Percentiles rank a stretch among this genome's conserved stretches.
phyloP scores from a whole-genome alignment of 2,888 invertebrate species.

The Geophilus truncorum region DNA sequence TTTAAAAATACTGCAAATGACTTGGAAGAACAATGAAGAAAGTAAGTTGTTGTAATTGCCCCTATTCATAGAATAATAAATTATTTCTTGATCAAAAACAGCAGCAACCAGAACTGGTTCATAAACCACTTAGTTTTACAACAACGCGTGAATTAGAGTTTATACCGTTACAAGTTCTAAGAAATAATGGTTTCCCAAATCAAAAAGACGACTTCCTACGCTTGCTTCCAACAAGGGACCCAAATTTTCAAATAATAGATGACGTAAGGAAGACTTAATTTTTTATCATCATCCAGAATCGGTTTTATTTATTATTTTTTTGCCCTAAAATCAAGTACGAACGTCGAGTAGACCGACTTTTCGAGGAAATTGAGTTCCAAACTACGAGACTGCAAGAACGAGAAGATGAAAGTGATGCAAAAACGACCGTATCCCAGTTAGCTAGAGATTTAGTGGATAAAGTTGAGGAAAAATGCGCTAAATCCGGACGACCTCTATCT shows the following conservation, averaged over 20 bases:
- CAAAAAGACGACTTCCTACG: neutral
- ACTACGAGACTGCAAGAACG: neutral
- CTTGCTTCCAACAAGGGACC: neutral
- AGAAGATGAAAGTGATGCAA: neutral
- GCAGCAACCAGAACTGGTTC: neutral
- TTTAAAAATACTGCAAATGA: too few relatives aligned
- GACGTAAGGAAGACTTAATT: too few relatives aligned
- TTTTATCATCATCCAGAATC: too few relatives aligned
- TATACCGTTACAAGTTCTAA: neutral
- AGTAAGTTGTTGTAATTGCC: too few relatives aligned
- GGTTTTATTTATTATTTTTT: neutral
- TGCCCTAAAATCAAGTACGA: neutral
- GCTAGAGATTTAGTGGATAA: neutral
- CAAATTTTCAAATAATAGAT: neutral
- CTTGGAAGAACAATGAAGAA: too few relatives aligned
- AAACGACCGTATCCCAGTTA: neutral
- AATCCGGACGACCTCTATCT: neutral
- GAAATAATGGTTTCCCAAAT: neutral
- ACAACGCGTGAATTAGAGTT: neutral
- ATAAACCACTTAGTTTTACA: neutral
- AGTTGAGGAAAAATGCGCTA: neutral
- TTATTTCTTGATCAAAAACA: too few relatives aligned
- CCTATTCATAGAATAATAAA: too few relatives aligned
- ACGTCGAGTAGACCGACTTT: neutral
- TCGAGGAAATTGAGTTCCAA: neutral